Evolutionary conservation across 2,113 vertebrate species (phyloP), one percentile per base, ranked within the genome.

Genomic region (Neolamprologus kungweensis): DNA sequence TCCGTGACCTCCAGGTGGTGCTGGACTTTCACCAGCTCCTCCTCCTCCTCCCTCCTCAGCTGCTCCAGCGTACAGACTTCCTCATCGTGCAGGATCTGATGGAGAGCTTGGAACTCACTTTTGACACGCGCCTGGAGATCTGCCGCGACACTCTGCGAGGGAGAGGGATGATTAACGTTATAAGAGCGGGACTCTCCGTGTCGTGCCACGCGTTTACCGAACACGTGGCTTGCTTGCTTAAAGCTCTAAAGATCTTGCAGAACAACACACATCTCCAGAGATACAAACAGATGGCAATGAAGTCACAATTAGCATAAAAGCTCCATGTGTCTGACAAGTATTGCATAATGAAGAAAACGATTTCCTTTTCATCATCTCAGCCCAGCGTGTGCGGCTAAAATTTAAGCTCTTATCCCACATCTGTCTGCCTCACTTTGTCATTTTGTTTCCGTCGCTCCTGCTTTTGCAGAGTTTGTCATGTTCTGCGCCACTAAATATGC

Each of bases 61-160:
- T 96, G 95, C 87, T 95, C 94, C 94, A 97, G 89, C 82, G 96
- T 81, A 19, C 86, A 84, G 33, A 87, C 84, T 95, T 98, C 97
- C 71, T 97, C 95, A 5, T 97, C 95, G 19, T 92, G 92, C 90
- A 98, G 96, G 84, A 97, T 95, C 90, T 95, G 95, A 93, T 96
- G 96, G 82, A 98, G 95, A 19, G 19, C 93, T 91, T 94, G 83
- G 93, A 98, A 98, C 80, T 98, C 97, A 1, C 89, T 84, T 9
- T 65, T 95, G 80, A 98, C 95, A 57, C 91, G 95, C 5, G 75
- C 87, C 91, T 95, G 94, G 82, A 98, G 92, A 55, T 97, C 96
- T 21, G 80, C 80, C 13, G 88, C 85, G 1, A 89, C 23, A 88
- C 85, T 95, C 96, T 97, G 65, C 7, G 9, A 55, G 3, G 16